Base-by-base conservation (phyloP, 2,113 vertebrate species). In the Thinocorus orbignyianus region DNA sequence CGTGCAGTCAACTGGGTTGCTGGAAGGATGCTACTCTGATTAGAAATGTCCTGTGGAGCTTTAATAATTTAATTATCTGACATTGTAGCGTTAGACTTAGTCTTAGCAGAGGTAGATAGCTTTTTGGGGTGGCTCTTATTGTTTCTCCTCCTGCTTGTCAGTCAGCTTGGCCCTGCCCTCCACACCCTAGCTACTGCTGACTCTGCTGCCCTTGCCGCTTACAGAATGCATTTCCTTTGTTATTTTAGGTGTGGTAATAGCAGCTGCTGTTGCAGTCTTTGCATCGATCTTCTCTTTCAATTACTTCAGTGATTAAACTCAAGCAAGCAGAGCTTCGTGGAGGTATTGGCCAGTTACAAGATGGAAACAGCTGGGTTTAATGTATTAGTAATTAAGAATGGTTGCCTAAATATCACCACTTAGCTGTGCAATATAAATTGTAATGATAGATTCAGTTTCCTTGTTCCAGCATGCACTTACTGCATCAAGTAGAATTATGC, bases 271-370 rank as follows among this genome's bases (percentile, higher is more conserved):
- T 0, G 98, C 97, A 86, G 71, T 98, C 81, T 81, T 98, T 73
- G 97, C 98, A 7, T 96, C 90, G 3, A 86, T 97, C 65, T 88
- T 98, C 95, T 98, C 98, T 90, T 97, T 98, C 91, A 97, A 96
- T 93, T 98, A 98, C 97, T 98, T 98, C 97, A 98, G 97, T 90
- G 98, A 98, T 76, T 98, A 96, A 97, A 72, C 65, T 81, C 60
- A 79, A 81, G 66, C 91, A 69, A n/a, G 81, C 1, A 64, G 58
- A 92, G 52, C 88, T 91, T 78, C 90, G 23, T 73, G 74, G 81
- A 82, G 88, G 66, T 44, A 49, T 2, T 90, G 94, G 66, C 65
- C 52, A 11, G 41, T 86, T 37, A 49, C 80, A 93, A 72, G 89
- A 84, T 78, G 71, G 70, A 88, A 84, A 41, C 52, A 33, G 55